Percentiles rank a stretch among this genome's conserved stretches.
Evolutionary conservation across 2,797 vertebrate genomes (phyloP).

Genomic region (Euthynnus affinis): DNA sequence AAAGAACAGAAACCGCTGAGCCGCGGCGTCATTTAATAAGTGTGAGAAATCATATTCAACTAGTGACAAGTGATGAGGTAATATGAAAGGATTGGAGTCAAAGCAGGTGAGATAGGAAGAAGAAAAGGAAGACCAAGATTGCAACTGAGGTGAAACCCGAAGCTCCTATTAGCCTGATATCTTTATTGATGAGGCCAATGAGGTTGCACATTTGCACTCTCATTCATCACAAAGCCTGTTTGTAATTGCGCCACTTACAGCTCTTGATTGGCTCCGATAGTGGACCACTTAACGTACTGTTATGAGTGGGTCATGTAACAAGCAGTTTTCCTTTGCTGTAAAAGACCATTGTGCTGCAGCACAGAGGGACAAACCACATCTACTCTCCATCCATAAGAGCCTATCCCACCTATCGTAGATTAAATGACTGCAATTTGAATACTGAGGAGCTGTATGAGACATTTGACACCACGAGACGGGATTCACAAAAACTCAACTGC

Average conservation of each 20-base stretch:
- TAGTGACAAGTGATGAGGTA: not conserved
- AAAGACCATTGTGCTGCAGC: slow-evolving; percentile 65
- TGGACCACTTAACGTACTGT: slow-evolving; percentile 59
- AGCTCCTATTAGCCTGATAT: slow-evolving; percentile 40
- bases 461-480: slow-evolving; percentile 58
- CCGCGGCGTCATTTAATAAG: slow-evolving; percentile 26
- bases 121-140: slow-evolving; percentile 4
- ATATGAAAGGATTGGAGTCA: not conserved
- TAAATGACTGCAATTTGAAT: slow-evolving; percentile 45
- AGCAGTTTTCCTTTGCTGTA: slow-evolving; percentile 44
- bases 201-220: slow-evolving; percentile 24
- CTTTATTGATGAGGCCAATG: slow-evolving; percentile 34
- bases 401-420: slow-evolving; percentile 39
- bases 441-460: slow-evolving; percentile 44
- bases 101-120: slow-evolving; percentile 16
- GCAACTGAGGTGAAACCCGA: slow-evolving; percentile 34
- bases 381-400: slow-evolving; percentile 14
- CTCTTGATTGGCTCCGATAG: slow-evolving; percentile 70
- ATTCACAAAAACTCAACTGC: slow-evolving; percentile 12
- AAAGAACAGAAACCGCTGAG: not conserved
- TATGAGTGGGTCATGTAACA: slow-evolving; percentile 57
- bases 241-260: slow-evolving; percentile 78
- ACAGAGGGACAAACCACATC: slow-evolving; percentile 39
- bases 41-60: slow-evolving; percentile 52
- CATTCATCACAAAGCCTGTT: slow-evolving; percentile 58